A percentile compares a stretch with the other conserved stretches of the same genome.
Conservation (phyloP, 1,140 invertebrate species). For the Aculops lycopersici region DNA sequence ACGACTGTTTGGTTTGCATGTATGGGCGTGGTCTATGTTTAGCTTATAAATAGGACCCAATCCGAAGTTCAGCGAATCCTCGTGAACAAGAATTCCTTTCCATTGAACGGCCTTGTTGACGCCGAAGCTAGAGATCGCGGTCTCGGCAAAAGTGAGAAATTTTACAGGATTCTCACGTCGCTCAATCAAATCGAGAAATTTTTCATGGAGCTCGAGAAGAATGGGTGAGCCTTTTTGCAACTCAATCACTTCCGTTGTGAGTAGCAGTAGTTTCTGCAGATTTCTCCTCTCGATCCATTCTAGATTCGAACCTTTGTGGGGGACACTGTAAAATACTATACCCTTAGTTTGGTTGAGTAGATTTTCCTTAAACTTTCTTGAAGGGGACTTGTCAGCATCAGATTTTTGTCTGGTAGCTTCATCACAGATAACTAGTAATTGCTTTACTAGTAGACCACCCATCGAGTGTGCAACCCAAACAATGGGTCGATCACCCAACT, state of each 20-base stretch:
- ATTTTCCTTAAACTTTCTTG: conserved; percentile 9
- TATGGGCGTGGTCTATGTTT: not conserved
- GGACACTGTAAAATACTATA: conserved; percentile 42
- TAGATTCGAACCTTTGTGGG: conserved; percentile 33
- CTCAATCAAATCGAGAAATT: not conserved
- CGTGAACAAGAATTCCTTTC: not conserved
- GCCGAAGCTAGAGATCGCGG: not conserved
- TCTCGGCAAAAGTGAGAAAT: not conserved
- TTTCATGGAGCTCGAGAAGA: not conserved
- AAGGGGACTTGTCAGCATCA: conserved; percentile 10
- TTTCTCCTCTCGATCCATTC: conserved; percentile 21
- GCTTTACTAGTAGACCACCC: conserved; percentile 47
- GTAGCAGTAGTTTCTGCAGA: conserved; percentile 19
- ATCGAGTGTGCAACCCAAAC: conserved; percentile 53
- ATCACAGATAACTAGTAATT: conserved; percentile 26
- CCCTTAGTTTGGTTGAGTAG: conserved; percentile 31
- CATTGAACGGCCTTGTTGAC: not conserved
- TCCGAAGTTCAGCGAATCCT: not conserved
- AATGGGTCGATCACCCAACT: conserved; percentile 32
- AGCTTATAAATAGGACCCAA: not conserved
- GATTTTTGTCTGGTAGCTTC: no score
- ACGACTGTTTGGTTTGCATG: not conserved
- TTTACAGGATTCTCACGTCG: not conserved
- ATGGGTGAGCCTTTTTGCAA: conserved; percentile 26
- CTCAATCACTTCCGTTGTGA: conserved; percentile 43